Conservation (phyloP, 1,140 invertebrate genomes). For the Drosophila biarmipes region DNA sequence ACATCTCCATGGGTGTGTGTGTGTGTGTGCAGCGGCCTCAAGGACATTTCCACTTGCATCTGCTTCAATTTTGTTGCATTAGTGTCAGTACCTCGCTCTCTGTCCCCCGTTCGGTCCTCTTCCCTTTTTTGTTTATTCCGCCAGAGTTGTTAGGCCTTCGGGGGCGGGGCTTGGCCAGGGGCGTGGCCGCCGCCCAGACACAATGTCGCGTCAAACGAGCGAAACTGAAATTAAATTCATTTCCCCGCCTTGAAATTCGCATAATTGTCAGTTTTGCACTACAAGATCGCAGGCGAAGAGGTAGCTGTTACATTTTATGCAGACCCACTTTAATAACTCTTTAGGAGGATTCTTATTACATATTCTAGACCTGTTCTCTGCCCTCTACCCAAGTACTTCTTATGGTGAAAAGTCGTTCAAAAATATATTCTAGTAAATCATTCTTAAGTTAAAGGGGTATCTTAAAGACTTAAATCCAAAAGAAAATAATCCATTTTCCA, state of each 20-base stretch:
- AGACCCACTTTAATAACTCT: no score
- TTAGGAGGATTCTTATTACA: no score
- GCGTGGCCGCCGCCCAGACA: constrained; percentile 52
- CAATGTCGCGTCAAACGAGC: constrained; percentile 64
- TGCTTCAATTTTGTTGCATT: constrained; percentile 79
- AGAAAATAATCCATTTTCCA: no score
- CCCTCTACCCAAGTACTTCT: no score
- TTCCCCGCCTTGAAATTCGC: constrained; percentile 8
- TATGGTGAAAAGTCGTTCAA: no score
- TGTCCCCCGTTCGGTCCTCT: no score
- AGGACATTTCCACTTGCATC: constrained; percentile 78
- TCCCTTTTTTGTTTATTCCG: constrained; percentile 19
- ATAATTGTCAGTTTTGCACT: constrained; percentile 18
- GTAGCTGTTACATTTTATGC: neutral
- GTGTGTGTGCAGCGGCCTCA: constrained; percentile 52
- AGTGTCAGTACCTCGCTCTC: constrained; percentile 59
- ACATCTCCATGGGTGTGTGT: constrained; percentile 9
- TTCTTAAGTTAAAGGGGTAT: no score
- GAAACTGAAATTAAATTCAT: constrained; percentile 37
- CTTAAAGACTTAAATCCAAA: no score
- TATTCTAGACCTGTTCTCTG: no score
- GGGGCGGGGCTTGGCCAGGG: neutral
- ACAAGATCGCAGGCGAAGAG: neutral
- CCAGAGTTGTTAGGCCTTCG: constrained; percentile 5
- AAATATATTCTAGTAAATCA: no score